phyloP scores from a whole-genome alignment of 92 coral and sea anemone species.

The Umimayanthus kanabou region DNA sequence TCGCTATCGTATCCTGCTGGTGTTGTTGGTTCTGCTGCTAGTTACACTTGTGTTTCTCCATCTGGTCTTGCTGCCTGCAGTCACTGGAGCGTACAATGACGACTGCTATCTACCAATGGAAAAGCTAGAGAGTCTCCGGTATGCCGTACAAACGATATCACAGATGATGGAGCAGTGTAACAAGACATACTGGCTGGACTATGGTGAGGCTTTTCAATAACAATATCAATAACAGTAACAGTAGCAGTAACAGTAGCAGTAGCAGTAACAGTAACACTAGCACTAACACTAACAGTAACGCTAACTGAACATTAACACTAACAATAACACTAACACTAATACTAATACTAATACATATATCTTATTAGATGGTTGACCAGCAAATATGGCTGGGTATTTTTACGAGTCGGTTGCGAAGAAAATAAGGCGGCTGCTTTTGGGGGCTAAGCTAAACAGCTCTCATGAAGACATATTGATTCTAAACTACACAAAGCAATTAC shows the following conservation, averaged over 20 bases:
- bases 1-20: constrained; percentile 13
- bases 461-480: too few species aligned
- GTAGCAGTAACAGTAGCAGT: not conserved
- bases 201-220: constrained; percentile 59
- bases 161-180: constrained; percentile 67
- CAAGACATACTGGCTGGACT: constrained; percentile 88
- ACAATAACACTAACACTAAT: too few species aligned
- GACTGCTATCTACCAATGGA: constrained; percentile 67
- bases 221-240: not conserved
- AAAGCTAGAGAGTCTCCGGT: constrained; percentile 60
- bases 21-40: not conserved
- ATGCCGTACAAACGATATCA: constrained; percentile 70
- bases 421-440: too few species aligned
- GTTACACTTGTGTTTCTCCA: constrained; percentile 50
- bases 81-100: constrained; percentile 75
- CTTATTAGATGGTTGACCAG: too few species aligned
- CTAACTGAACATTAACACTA: too few species aligned
- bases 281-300: not conserved
- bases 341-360: too few species aligned
- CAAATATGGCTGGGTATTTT: too few species aligned
- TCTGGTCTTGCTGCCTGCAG: constrained; percentile 63
- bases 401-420: too few species aligned
- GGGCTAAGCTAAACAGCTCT: too few species aligned
- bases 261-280: not conserved
- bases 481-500: too few species aligned